phyloP scores from a whole-genome alignment of 2,113 vertebrate genomes.

The Nycticryphes semicollaris region DNA sequence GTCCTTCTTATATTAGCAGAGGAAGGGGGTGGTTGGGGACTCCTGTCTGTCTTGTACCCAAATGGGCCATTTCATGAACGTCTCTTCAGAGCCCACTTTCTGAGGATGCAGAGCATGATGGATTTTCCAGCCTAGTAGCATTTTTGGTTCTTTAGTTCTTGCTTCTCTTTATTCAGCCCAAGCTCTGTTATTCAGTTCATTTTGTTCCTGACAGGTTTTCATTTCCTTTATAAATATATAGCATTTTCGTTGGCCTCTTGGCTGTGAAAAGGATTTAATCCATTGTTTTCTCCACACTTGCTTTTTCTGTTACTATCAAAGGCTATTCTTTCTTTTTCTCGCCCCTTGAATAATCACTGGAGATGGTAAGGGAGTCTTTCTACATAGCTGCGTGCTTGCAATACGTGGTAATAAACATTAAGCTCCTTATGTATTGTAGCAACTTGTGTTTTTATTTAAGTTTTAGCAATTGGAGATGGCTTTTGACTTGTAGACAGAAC shows the following conservation, averaged over 20 bases:
- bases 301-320: conserved; percentile 47
- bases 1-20: neutral
- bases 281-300: conserved; percentile 58
- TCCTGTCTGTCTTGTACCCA: neutral
- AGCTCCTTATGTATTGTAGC: conserved; percentile 49
- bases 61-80: rapidly evolving
- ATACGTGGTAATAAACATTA: conserved; percentile 52
- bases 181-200: conserved; percentile 60
- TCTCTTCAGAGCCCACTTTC: neutral
- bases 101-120: neutral
- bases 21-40: neutral
- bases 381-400: conserved; percentile 5
- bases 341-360: conserved; percentile 42
- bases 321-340: conserved; percentile 31
- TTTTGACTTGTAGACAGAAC: conserved; percentile 42
- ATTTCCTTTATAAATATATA: conserved; percentile 73
- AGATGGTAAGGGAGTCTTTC: conserved; percentile 23
- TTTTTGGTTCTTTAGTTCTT: conserved; percentile 24
- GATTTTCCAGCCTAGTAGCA: neutral
- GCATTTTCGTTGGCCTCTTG: conserved; percentile 63
- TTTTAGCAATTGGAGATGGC: conserved; percentile 49
- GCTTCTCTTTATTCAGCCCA: conserved; percentile 47
- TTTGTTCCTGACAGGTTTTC: conserved; percentile 66
- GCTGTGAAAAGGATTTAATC: conserved; percentile 65
- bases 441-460: conserved; percentile 52